These are phyloP conservation scores for Hyaena hyaena DNA, from an alignment of 2,113 vertebrate genomes.

Conservation along the genomic window DNA sequence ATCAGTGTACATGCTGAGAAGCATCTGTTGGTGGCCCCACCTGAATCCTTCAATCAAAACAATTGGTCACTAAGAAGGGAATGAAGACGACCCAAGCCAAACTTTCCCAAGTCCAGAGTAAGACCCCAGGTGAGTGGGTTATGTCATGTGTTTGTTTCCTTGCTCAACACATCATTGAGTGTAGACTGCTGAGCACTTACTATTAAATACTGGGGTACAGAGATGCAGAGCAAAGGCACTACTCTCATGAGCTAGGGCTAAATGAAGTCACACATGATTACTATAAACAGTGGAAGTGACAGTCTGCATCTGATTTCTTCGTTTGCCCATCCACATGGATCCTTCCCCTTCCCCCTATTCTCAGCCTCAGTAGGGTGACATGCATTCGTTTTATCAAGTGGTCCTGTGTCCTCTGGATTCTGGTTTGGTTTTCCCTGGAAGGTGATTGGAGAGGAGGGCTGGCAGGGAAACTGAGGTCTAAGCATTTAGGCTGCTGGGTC, in stretches of 20 bases:
- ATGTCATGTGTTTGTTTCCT: not conserved
- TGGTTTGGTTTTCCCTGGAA: not conserved
- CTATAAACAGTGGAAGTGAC: not conserved
- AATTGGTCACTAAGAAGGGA: not conserved
- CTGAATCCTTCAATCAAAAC: not conserved
- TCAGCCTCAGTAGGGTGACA: not conserved
- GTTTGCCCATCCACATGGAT: fast-evolving
- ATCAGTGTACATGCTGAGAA: not conserved
- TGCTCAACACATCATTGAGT: not conserved
- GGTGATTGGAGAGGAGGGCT: not conserved
- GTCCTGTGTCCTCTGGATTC: not conserved
- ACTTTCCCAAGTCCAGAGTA: not conserved
- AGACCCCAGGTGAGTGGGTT: not conserved
- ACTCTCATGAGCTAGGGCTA: not conserved
- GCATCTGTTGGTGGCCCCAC: not conserved
- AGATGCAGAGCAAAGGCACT: not conserved
- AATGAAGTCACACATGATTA: not conserved
- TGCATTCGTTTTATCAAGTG: too few relatives aligned
- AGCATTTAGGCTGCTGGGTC: not conserved
- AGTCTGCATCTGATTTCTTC: not conserved
- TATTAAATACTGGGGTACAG: not conserved
- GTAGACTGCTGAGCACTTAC: fast-evolving
- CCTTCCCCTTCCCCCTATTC: not conserved
- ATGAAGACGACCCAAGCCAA: not conserved
- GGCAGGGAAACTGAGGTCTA: not conserved